Percentiles rank a stretch among this genome's conserved stretches.
Conservation (phyloP, 2,113 vertebrate genomes). For the Cnemophilus loriae region DNA sequence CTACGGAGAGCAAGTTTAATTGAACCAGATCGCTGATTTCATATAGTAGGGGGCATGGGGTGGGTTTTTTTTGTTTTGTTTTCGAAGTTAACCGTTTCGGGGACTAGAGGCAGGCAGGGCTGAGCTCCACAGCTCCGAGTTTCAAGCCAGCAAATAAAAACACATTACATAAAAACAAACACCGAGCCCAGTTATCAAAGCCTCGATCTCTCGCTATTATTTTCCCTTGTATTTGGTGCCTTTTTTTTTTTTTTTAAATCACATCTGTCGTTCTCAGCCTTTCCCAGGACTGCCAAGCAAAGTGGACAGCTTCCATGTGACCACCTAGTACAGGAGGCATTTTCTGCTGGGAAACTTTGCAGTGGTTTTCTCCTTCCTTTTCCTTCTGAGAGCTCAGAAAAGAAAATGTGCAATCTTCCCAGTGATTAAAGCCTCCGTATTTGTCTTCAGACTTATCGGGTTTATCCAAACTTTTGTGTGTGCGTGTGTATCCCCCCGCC, state of each 20-base stretch:
- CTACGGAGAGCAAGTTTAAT: constrained; percentile 56
- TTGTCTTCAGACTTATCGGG: constrained; percentile 49
- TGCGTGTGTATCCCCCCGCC: neutral
- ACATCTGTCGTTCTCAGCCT: constrained; percentile 10
- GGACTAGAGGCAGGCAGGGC: neutral
- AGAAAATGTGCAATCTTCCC: constrained; percentile 11
- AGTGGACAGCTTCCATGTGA: neutral
- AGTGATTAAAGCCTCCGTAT: constrained; percentile 46
- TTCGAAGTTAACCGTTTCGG: constrained; percentile 43
- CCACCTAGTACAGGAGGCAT: constrained; percentile 36
- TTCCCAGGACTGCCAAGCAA: constrained; percentile 13
- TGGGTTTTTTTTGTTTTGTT: neutral
- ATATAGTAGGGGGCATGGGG: neutral
- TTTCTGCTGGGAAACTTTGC: constrained; percentile 36
- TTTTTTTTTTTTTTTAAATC: neutral
- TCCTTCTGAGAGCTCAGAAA: neutral
- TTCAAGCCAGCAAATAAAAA: constrained; percentile 31
- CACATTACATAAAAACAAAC: constrained; percentile 18
- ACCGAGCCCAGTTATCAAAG: constrained; percentile 21
- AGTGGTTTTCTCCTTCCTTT: neutral
- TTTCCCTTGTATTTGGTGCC: neutral
- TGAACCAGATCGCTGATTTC: constrained; percentile 57
- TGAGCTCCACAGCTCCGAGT: neutral
- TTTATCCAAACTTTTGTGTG: constrained; percentile 69
- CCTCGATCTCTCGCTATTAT: constrained; percentile 21